Evolutionary conservation across 2,113 vertebrate genomes (phyloP).

Genomic region (Ariopsis seemanni): DNA sequence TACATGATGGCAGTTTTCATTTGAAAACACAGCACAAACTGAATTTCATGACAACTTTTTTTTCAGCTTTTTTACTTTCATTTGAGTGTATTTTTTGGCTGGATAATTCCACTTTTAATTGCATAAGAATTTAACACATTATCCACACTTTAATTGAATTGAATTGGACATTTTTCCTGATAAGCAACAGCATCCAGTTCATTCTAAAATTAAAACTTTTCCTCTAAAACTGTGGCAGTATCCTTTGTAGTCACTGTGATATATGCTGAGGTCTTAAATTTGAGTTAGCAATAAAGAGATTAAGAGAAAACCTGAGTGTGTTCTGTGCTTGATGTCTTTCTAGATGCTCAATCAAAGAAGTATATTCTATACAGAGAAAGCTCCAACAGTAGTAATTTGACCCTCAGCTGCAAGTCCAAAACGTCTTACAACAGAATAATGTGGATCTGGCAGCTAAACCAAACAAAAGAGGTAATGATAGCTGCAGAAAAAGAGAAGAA

Average conservation of each 20-base stretch:
- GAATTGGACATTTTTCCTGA: not conserved
- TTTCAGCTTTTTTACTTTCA: not conserved
- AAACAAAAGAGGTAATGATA: not conserved
- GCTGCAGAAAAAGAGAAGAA: not conserved
- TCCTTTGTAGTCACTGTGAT: not conserved
- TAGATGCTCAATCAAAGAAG: not conserved
- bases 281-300: not conserved
- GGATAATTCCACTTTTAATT: not conserved
- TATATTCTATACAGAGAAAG: not conserved
- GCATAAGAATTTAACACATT: not conserved
- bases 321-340: constrained; percentile 5
- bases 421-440: accelerated
- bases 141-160: not conserved
- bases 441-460: constrained; percentile 12
- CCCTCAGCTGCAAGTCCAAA: constrained; percentile 1
- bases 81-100: not conserved
- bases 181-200: not conserved
- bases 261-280: not conserved
- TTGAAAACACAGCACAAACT: not conserved
- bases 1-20: not conserved
- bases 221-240: not conserved
- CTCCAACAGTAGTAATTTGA: constrained; percentile 23
- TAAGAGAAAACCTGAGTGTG: not conserved
- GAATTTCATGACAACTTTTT: not conserved
- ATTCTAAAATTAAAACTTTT: not conserved